These are phyloP conservation scores for Eucidaris tribuloides DNA, from an alignment of 35 echinoderm and acorn worm genomes.

Conservation along the genomic window DNA sequence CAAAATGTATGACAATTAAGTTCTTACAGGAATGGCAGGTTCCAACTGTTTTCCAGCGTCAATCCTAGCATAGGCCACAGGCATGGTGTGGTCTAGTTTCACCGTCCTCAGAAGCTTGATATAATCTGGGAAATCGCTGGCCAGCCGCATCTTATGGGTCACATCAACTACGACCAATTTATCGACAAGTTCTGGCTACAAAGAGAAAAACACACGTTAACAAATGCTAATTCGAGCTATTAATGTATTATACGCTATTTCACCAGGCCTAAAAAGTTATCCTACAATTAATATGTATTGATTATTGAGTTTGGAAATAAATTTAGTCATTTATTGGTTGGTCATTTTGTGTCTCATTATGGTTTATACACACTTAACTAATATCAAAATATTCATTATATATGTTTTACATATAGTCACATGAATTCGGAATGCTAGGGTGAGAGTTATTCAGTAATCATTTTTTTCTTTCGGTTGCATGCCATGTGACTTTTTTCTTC, in stretches of 20 bases:
- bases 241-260: neutral
- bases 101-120: constrained; percentile 54
- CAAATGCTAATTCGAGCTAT: neutral
- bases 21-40: constrained; percentile 68
- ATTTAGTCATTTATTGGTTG: neutral
- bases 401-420: no score
- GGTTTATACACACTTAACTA: neutral
- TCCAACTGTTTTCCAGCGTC: constrained; percentile 38
- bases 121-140: no score
- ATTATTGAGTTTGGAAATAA: neutral
- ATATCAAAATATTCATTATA: no score
- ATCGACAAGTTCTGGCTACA: constrained; percentile 66
- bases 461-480: no score
- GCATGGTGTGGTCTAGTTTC: constrained; percentile 4
- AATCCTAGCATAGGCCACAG: constrained; percentile 29
- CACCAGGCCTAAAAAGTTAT: neutral
- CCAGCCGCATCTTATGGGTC: neutral
- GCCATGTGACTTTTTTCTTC: no score
- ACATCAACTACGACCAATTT: constrained; percentile 74
- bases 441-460: no score
- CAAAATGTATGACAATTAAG: no score
- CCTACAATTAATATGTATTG: neutral
- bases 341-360: neutral
- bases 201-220: neutral
- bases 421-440: no score